Conservation (phyloP, 2,797 vertebrate species). For the Mycteria americana region DNA sequence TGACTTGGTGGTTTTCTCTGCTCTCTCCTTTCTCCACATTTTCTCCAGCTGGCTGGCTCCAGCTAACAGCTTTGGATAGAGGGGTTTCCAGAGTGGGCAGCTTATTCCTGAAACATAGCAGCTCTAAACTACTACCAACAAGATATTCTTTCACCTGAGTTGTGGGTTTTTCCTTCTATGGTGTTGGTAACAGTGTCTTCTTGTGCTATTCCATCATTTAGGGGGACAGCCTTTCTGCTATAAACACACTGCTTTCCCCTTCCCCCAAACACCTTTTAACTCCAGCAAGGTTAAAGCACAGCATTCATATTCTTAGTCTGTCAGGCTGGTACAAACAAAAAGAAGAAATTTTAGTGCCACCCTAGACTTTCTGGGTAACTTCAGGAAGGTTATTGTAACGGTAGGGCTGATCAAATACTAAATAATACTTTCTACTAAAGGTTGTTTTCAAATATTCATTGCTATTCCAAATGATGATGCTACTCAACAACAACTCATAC, state of each 20-base stretch:
- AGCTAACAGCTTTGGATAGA: not conserved
- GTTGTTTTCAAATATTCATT: not conserved
- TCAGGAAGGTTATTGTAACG: not conserved
- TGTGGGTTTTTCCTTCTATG: fast-evolving
- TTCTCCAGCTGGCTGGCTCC: not conserved
- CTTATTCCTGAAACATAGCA: not conserved
- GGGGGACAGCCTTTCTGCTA: not conserved
- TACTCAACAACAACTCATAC: not conserved
- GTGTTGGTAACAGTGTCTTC: not conserved
- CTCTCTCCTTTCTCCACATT: not conserved
- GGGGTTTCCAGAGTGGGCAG: not conserved
- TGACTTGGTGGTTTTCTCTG: not conserved
- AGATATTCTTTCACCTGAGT: not conserved
- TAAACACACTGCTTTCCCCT: not conserved
- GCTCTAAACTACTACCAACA: not conserved
- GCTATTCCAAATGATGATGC: not conserved
- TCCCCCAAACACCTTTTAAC: not conserved
- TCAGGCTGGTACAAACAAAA: not conserved
- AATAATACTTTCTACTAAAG: not conserved
- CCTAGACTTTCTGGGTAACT: not conserved
- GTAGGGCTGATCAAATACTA: not conserved
- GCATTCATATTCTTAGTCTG: not conserved
- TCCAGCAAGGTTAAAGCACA: not conserved
- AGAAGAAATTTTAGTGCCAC: not conserved
- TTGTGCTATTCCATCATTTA: not conserved